Conservation (phyloP, 2,113 vertebrate species). For the Pangasianodon hypophthalmus region DNA sequence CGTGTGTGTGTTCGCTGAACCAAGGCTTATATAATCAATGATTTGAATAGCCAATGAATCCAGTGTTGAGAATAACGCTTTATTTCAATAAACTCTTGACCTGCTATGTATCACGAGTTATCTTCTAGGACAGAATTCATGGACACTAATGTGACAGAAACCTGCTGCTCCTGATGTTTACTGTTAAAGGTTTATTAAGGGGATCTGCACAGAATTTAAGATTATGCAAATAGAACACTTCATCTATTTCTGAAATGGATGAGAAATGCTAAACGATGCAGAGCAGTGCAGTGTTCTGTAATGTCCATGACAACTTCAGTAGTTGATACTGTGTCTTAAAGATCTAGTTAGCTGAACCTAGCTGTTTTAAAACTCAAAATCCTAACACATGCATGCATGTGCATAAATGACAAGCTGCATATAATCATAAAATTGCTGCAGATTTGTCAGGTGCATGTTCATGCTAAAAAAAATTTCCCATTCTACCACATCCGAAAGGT, state of each 20-base stretch:
- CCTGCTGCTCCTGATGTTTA: neutral
- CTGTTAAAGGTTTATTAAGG: slow-evolving; percentile 17
- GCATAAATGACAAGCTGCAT: neutral
- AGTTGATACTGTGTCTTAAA: neutral
- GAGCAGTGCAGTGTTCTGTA: neutral
- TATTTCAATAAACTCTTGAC: neutral
- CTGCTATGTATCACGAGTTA: neutral
- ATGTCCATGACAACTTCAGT: neutral
- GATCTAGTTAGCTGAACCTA: neutral
- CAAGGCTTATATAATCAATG: neutral
- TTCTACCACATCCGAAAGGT: neutral
- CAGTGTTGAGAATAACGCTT: no score
- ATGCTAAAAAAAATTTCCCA: neutral
- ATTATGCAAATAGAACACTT: slow-evolving; percentile 52
- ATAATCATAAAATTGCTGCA: neutral
- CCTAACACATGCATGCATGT: neutral
- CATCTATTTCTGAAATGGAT: slow-evolving; percentile 42
- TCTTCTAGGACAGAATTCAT: neutral
- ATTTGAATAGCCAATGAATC: neutral
- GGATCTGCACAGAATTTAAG: slow-evolving; percentile 16
- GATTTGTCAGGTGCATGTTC: neutral
- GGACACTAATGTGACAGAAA: slow-evolving; percentile 6
- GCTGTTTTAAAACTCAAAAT: neutral
- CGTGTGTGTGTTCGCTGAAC: neutral
- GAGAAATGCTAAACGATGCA: slow-evolving; percentile 37